Conservation (phyloP, 2,797 vertebrate genomes). For the Gila robusta region DNA sequence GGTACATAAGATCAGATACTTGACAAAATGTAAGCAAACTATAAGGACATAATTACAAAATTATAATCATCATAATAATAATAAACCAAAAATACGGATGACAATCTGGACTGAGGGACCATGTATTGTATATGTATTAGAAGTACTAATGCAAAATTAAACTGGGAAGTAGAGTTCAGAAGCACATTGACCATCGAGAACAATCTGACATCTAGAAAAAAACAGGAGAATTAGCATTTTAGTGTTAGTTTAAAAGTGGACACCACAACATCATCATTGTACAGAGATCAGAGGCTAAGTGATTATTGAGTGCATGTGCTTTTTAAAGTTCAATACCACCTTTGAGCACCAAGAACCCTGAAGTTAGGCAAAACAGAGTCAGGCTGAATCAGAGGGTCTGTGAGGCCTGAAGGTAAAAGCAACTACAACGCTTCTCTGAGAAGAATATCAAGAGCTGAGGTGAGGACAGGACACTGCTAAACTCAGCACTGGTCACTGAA, state of each 20-base stretch:
- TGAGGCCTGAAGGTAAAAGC: slow-evolving; percentile 36
- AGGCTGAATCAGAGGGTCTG: background rate
- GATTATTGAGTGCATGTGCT: slow-evolving; percentile 43
- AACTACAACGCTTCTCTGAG: slow-evolving; percentile 13
- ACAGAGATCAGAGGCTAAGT: slow-evolving; percentile 59
- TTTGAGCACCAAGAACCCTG: slow-evolving; percentile 62
- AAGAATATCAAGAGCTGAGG: slow-evolving; percentile 13
- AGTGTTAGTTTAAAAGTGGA: slow-evolving; percentile 6
- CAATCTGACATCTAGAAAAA: background rate
- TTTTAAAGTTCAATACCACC: slow-evolving; percentile 51
- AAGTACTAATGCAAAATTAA: background rate
- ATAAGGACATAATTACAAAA: too few relatives aligned
- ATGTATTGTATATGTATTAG: too few relatives aligned
- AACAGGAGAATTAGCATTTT: slow-evolving; percentile 12
- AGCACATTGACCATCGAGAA: background rate
- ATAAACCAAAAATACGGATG: too few relatives aligned
- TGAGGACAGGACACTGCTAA: background rate
- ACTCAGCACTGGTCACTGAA: slow-evolving; percentile 19
- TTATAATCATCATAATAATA: too few relatives aligned
- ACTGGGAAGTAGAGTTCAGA: background rate
- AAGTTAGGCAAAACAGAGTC: slow-evolving; percentile 41
- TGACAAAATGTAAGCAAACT: too few relatives aligned
- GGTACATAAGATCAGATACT: too few relatives aligned
- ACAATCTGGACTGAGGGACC: too few relatives aligned
- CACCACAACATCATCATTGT: slow-evolving; percentile 52